Evolutionary conservation across 1,140 invertebrate species (phyloP).

Genomic region (Papilio helenus): DNA sequence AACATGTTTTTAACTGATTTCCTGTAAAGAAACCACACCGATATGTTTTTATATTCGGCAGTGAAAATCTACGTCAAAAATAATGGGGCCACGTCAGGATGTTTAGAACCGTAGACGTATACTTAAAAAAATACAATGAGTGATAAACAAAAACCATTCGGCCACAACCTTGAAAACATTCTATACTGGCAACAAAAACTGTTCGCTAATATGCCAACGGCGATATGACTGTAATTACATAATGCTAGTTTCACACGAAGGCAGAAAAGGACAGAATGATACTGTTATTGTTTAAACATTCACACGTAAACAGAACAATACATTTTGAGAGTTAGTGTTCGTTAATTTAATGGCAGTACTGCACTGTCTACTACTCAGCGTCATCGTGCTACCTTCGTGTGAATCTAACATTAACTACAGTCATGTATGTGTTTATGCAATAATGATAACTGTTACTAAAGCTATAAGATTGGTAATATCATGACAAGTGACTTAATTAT

Average conservation of each 20-base stretch:
- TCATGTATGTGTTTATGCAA: neutral
- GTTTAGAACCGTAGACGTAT: neutral
- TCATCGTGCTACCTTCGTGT: neutral
- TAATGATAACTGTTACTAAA: neutral
- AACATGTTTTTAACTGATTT: no score
- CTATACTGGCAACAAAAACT: conserved; percentile 34
- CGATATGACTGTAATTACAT: conserved; percentile 22
- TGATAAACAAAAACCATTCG: conserved; percentile 20
- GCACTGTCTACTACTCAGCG: neutral
- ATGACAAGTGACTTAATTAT: neutral
- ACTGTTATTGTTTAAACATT: neutral
- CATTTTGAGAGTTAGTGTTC: no score
- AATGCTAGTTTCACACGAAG: neutral
- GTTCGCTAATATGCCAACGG: conserved; percentile 26
- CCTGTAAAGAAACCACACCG: no score
- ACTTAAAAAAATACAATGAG: conserved; percentile 5
- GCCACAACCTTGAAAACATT: conserved; percentile 35
- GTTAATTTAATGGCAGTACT: neutral
- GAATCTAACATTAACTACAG: neutral
- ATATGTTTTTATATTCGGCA: no score
- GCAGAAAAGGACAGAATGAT: no score
- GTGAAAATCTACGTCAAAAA: neutral
- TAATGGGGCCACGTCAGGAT: conserved; percentile 14
- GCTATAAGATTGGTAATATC: neutral
- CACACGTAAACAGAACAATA: neutral